Evolutionary conservation across 2,888 invertebrate genomes (phyloP), one percentile per base, ranked within the genome.

Genomic region (Tethea ocularis): DNA sequence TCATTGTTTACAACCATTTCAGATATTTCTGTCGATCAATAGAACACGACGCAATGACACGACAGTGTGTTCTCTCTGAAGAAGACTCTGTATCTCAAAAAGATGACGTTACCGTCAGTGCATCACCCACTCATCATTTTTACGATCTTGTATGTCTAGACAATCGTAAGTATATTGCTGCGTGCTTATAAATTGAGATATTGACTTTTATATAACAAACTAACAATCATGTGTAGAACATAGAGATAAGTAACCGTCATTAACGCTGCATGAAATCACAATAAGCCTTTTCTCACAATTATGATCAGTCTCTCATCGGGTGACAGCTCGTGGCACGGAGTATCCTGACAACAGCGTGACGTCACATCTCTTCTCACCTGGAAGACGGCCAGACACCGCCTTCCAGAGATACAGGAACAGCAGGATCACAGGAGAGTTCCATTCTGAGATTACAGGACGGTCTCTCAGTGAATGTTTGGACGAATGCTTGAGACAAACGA

Each of bases 41-140:
- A 52, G 97, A 97, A 82, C 98, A 97, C 79, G 97, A 98, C 77
- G 97, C 97, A 70, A 96, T 96, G 93, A 96, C 96, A 3, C 95
- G 96, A 59, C 96, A 96, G 75, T 98, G 98, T 76, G 96, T 97
- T n/a, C 93, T 98, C 51, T 97, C 97, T 0, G 98, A 98, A 86
- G 98, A 98, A 88, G 98, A 98, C 82, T 97, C 97, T 0, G 95
- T 97, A 51, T 97, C 97, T 0, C 97, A 97, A 83, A 97, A 97
- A 80, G 97, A 97, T 82, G 97, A 97, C 80, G 95, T 98, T 72
- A 96, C 97, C 55, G 95, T 96, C 38, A 97, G 97, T 83, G 97
- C 96, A 73, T 97, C 97, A 72, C 96, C 96, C 3, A 96, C 96
- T 11, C 97, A 97, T 86, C 96, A 97, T 82, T 97, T 97, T 83